Conservation (phyloP, 37 sponge, comb jelly and placozoan species). For the Geodia barretti region DNA sequence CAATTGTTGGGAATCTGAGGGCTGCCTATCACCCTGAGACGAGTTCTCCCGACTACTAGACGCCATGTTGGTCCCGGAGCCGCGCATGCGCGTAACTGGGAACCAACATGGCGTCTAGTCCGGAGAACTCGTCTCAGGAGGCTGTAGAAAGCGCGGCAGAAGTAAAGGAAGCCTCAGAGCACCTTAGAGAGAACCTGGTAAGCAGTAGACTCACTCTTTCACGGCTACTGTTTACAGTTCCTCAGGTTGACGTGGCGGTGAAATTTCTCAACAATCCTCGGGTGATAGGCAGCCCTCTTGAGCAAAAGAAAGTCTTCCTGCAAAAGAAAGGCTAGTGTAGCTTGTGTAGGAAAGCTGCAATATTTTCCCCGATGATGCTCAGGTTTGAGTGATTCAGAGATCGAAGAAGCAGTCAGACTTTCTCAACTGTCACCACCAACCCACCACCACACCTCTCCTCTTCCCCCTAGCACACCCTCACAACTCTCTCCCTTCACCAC, state of each 20-base stretch:
- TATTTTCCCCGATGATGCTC: background rate
- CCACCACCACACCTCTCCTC: slow-evolving; percentile 23
- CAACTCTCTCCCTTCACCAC: slow-evolving; percentile 4
- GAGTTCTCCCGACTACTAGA: too few relatives aligned
- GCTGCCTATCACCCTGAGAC: too few relatives aligned
- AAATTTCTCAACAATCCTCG: slow-evolving; percentile 64
- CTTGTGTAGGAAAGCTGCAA: background rate
- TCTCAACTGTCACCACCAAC: background rate
- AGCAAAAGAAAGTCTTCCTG: slow-evolving; percentile 57
- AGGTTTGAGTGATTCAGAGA: slow-evolving; percentile 68
- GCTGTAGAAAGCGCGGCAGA: background rate
- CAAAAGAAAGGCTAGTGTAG: slow-evolving; percentile 61
- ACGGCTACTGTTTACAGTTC: background rate
- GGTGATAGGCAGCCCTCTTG: slow-evolving; percentile 36
- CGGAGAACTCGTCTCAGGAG: background rate
- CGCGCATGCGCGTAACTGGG: too few relatives aligned
- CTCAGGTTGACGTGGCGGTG: slow-evolving; percentile 57
- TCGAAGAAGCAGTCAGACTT: slow-evolving; percentile 30
- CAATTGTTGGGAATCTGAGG: too few relatives aligned
- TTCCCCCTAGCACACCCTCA: too few relatives aligned
- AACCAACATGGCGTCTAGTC: too few relatives aligned
- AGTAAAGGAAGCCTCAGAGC: background rate
- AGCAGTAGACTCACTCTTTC: background rate
- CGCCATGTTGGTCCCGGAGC: too few relatives aligned
- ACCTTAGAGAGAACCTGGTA: background rate